phyloP scores from a whole-genome alignment of 1,140 invertebrate species.

The Paraescarpia echinospica region DNA sequence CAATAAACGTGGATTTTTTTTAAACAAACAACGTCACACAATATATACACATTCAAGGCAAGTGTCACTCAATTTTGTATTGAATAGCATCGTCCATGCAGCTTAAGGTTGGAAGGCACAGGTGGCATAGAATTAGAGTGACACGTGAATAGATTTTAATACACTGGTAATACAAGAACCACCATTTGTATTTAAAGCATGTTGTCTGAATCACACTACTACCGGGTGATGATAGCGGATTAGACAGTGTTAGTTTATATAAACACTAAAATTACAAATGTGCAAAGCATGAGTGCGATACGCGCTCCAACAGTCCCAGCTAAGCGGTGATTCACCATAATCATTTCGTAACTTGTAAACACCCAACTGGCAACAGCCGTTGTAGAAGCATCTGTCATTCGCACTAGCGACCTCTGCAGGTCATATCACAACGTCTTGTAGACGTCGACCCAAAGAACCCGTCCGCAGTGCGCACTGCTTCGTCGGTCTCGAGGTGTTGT shows the following conservation, averaged over 20 bases:
- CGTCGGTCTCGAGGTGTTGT: neutral
- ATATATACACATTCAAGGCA: neutral
- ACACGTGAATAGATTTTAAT: neutral
- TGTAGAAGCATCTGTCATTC: neutral
- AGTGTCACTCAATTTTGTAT: neutral
- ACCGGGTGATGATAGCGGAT: neutral
- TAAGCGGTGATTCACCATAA: neutral
- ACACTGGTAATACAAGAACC: neutral
- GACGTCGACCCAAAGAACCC: neutral
- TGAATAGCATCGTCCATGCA: neutral
- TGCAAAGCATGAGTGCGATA: neutral
- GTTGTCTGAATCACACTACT: neutral
- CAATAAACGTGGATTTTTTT: neutral
- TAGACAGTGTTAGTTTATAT: neutral
- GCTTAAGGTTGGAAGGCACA: neutral
- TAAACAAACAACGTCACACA: neutral
- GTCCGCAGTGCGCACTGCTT: neutral
- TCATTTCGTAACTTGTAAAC: neutral
- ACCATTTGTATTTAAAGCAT: too few species aligned
- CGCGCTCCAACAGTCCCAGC: neutral
- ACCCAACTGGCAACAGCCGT: neutral
- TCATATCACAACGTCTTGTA: neutral
- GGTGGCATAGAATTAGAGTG: neutral
- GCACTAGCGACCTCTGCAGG: neutral
- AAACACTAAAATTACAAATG: neutral